These are phyloP conservation scores for Homarus americanus DNA, from an alignment of 1,140 invertebrate genomes.

Conservation along the genomic window DNA sequence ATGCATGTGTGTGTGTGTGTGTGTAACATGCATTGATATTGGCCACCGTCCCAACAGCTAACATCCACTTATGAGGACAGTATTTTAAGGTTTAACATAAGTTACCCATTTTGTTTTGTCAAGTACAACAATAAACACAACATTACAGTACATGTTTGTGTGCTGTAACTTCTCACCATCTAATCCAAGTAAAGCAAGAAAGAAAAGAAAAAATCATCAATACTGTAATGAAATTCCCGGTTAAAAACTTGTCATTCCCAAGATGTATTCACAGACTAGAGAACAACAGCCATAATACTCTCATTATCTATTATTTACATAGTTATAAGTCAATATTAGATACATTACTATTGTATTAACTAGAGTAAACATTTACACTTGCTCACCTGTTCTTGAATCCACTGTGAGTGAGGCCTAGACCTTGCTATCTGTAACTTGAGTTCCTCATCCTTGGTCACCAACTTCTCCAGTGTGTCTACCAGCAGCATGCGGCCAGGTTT, in stretches of 20 bases:
- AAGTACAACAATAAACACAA: too few species aligned
- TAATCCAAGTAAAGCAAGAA: slow-evolving; percentile 49
- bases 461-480: slow-evolving; percentile 94
- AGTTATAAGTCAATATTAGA: neutral
- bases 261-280: too few species aligned
- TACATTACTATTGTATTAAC: neutral
- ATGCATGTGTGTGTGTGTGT: too few species aligned
- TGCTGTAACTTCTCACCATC: slow-evolving; percentile 49
- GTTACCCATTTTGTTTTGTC: too few species aligned
- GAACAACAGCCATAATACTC: too few species aligned
- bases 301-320: too few species aligned
- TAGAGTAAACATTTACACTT: neutral
- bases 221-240: neutral
- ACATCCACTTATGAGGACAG: too few species aligned
- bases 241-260: too few species aligned
- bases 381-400: slow-evolving; percentile 94
- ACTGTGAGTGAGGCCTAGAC: slow-evolving; percentile 91
- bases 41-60: too few species aligned
- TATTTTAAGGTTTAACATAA: too few species aligned
- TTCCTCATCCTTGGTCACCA: slow-evolving; percentile 95
- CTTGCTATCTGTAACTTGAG: slow-evolving; percentile 92
- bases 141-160: neutral
- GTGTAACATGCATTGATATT: too few species aligned
- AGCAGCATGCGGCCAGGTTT: slow-evolving; percentile 98
- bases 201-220: slow-evolving; percentile 23